Percentiles rank a stretch among this genome's conserved stretches.
phyloP scores from a whole-genome alignment of 2,113 vertebrate species.

The Monarcha castaneiventris region DNA sequence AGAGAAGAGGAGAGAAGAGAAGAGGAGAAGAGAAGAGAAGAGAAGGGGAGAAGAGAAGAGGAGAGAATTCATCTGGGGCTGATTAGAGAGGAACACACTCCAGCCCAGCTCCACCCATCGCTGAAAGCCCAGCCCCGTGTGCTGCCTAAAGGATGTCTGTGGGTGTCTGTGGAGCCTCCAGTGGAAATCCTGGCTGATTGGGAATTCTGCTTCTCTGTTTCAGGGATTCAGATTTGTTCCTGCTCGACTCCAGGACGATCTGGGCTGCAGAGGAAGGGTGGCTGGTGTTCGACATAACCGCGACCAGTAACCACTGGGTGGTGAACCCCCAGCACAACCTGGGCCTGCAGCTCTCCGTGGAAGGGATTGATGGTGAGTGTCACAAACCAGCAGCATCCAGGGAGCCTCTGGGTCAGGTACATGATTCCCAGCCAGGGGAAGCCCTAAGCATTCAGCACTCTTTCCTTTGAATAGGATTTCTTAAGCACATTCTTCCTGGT shows the following conservation, averaged over 20 bases:
- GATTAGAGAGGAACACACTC: rapidly evolving
- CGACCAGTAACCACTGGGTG: constrained; percentile 96
- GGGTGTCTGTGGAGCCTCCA: neutral
- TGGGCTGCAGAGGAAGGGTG: constrained; percentile 96
- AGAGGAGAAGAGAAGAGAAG: neutral
- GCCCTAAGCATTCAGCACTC: neutral
- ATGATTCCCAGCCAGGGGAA: neutral
- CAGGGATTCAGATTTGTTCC: constrained; percentile 92
- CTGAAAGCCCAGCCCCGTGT: neutral
- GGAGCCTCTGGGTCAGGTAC: neutral
- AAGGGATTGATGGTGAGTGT: constrained; percentile 84
- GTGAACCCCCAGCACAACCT: constrained; percentile 91
- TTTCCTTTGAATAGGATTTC: neutral
- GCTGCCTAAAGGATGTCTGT: rapidly evolving
- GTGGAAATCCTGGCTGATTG: neutral
- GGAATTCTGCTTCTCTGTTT: neutral
- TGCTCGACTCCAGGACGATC: constrained; percentile 90
- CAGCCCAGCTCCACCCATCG: neutral
- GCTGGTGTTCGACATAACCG: constrained; percentile 96
- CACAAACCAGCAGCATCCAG: neutral
- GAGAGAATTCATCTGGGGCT: neutral
- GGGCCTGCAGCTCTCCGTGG: constrained; percentile 90
- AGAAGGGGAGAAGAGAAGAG: too few relatives aligned
- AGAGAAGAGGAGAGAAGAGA: too few relatives aligned
- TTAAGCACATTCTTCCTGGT: neutral